phyloP scores from a whole-genome alignment of 2,113 vertebrate genomes.

The Tachysurus vachellii region DNA sequence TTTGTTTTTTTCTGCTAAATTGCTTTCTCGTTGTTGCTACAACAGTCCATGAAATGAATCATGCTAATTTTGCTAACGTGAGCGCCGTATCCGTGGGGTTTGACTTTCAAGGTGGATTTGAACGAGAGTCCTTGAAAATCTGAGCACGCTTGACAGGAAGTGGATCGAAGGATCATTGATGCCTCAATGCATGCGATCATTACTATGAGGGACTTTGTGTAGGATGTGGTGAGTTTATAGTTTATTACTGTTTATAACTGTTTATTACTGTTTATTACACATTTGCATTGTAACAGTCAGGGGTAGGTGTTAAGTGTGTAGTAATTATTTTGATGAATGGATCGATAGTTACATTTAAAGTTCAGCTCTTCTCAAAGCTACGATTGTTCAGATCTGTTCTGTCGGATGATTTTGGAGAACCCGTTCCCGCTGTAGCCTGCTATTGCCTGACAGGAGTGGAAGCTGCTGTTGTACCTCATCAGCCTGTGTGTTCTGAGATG shows the following conservation, averaged over 20 bases:
- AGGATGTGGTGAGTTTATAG: no score
- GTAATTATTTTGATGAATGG: background rate
- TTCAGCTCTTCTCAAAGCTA: no score
- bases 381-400: no score
- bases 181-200: background rate
- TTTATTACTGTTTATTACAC: background rate
- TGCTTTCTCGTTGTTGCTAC: background rate
- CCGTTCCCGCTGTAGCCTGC: background rate
- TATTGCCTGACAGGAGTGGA: background rate
- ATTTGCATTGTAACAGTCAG: background rate
- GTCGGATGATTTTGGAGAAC: no score
- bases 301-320: background rate
- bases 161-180: background rate
- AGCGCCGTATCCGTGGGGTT: background rate
- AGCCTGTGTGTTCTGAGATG: background rate
- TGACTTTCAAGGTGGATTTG: background rate
- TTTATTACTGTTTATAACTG: no score
- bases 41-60: background rate
- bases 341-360: no score
- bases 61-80: background rate
- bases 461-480: background rate
- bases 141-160: background rate
- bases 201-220: background rate
- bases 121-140: background rate
- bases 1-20: no score